Percentiles rank a stretch among this genome's conserved stretches.
Evolutionary conservation across 2,797 vertebrate genomes (phyloP).

Genomic region (Emydoidea blandingii): DNA sequence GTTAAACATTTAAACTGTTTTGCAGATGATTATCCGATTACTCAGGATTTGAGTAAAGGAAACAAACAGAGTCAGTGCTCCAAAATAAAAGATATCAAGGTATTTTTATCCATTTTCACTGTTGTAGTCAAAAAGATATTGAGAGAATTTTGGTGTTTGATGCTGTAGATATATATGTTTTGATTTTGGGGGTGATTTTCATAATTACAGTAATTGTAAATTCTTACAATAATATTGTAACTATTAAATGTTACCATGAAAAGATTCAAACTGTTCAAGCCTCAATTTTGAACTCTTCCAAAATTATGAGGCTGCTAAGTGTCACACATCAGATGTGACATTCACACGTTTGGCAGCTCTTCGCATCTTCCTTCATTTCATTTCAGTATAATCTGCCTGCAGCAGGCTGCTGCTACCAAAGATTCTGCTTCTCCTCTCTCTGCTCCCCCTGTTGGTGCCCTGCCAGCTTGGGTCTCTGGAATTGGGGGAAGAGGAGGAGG

Average conservation of each 20-base stretch:
- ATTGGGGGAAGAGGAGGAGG: not conserved
- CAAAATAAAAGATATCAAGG: conserved; percentile 60
- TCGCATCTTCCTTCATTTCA: not conserved
- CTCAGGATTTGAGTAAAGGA: conserved; percentile 58
- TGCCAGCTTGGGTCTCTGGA: not conserved
- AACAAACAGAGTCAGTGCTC: conserved; percentile 45
- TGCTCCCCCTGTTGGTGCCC: not conserved
- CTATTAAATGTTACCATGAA: not conserved
- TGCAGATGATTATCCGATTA: conserved; percentile 41
- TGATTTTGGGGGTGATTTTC: not conserved
- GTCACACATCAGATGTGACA: not conserved
- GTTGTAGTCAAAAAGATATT: not conserved
- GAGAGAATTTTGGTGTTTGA: not conserved
- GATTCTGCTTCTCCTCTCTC: not conserved
- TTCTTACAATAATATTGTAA: not conserved
- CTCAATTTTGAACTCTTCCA: not conserved
- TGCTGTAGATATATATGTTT: not conserved
- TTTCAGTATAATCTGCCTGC: not conserved
- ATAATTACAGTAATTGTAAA: not conserved
- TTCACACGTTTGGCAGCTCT: not conserved
- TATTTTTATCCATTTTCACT: conserved; percentile 31
- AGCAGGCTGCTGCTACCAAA: not conserved
- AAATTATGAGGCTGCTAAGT: not conserved
- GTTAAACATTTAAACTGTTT: not conserved
- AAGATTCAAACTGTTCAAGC: not conserved